Evolutionary conservation across 2,888 invertebrate species (phyloP).

Genomic region (Cerastis leucographa): DNA sequence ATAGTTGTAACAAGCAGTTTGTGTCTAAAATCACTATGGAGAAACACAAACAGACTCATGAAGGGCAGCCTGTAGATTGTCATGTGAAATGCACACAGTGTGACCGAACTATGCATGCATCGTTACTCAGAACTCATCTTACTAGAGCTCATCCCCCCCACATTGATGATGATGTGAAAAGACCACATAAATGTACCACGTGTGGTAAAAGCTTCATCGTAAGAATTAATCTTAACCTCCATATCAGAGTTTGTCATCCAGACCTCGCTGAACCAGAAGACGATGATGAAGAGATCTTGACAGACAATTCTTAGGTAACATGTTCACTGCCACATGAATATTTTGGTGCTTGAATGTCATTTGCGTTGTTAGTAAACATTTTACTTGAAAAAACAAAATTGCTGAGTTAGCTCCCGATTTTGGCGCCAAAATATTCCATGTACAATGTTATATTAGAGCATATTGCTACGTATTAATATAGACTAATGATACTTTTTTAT

Average conservation of each 20-base stretch:
- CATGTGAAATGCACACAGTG: conserved; percentile 88
- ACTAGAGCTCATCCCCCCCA: conserved; percentile 82
- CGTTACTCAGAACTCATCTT: conserved; percentile 84
- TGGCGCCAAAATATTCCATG: conserved; percentile 6
- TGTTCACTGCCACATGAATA: background rate
- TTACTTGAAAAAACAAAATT: background rate
- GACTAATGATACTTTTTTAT: conserved; percentile 84
- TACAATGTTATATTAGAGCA: conserved; percentile 67
- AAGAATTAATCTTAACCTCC: conserved; percentile 87
- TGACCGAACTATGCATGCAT: conserved; percentile 86
- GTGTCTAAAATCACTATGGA: conserved; percentile 89
- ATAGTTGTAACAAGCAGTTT: conserved; percentile 86
- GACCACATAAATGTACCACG: conserved; percentile 86
- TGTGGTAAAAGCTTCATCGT: conserved; percentile 88
- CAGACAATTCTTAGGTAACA: conserved; percentile 83
- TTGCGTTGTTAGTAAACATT: background rate
- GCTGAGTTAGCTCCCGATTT: background rate
- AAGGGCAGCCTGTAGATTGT: conserved; percentile 87
- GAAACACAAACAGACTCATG: conserved; percentile 85
- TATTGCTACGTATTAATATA: conserved; percentile 78
- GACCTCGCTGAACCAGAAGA: conserved; percentile 87
- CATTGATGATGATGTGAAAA: conserved; percentile 85
- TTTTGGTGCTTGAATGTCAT: background rate
- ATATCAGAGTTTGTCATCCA: conserved; percentile 87
- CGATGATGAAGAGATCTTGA: conserved; percentile 88